phyloP scores from a whole-genome alignment of 1,140 invertebrate genomes.

The Helicoverpa armigera region DNA sequence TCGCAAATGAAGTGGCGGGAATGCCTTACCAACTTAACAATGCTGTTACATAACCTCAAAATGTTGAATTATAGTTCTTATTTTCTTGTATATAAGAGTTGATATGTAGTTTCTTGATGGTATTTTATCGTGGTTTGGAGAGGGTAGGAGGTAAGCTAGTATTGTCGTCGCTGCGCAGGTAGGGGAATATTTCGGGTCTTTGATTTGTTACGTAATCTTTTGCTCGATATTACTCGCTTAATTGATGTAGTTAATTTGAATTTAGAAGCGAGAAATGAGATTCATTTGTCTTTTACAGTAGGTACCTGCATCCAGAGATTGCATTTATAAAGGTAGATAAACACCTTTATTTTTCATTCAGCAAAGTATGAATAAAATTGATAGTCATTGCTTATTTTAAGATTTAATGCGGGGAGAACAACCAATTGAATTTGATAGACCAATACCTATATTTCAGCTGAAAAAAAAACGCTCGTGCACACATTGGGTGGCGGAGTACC shows the following conservation, averaged over 20 bases:
- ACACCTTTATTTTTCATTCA: not conserved
- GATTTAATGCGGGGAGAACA: too few species aligned
- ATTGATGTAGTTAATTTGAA: slow-evolving; percentile 63
- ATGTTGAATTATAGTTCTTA: slow-evolving; percentile 42
- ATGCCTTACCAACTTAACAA: slow-evolving; percentile 57
- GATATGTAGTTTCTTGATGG: slow-evolving; percentile 30
- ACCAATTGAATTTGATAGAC: too few species aligned
- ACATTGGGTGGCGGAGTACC: too few species aligned
- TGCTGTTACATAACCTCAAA: slow-evolving; percentile 3
- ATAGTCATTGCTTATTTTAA: too few species aligned
- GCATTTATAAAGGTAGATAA: not conserved
- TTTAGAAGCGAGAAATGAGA: slow-evolving; percentile 26
- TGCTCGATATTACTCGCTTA: slow-evolving; percentile 61
- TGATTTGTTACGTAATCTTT: slow-evolving; percentile 75
- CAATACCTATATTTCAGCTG: too few species aligned
- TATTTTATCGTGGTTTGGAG: slow-evolving; percentile 46
- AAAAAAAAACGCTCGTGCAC: too few species aligned
- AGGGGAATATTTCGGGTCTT: slow-evolving; percentile 60
- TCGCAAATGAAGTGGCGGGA: slow-evolving; percentile 81
- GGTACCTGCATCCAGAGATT: not conserved
- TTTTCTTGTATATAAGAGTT: slow-evolving; percentile 37
- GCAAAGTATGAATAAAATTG: too few species aligned
- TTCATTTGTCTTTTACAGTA: slow-evolving; percentile 1
- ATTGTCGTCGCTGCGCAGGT: slow-evolving; percentile 68
- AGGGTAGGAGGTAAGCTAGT: slow-evolving; percentile 62